These are phyloP conservation scores for Salminus brasiliensis DNA, from an alignment of 2,113 vertebrate genomes.

Conservation along the genomic window DNA sequence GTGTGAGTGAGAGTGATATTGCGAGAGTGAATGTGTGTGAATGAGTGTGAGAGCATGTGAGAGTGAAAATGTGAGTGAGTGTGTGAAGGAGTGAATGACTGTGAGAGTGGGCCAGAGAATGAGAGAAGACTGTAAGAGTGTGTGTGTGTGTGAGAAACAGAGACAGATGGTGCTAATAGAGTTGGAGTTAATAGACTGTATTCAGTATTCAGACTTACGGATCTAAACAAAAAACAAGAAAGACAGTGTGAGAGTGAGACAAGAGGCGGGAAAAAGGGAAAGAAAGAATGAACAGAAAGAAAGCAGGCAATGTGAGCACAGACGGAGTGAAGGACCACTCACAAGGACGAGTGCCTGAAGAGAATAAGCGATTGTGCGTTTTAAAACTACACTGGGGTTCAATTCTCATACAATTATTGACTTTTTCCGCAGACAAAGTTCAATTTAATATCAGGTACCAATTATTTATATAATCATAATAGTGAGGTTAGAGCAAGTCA, in stretches of 20 bases:
- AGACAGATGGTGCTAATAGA: neutral
- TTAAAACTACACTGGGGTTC: conserved; percentile 42
- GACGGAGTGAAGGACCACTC: neutral
- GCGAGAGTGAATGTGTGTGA: too few species aligned
- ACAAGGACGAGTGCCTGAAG: neutral
- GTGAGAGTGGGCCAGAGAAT: neutral
- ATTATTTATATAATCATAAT: conserved; percentile 67
- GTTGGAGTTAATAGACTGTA: too few species aligned
- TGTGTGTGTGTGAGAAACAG: too few species aligned
- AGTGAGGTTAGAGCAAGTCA: conserved; percentile 61
- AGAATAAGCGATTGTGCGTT: conserved; percentile 29
- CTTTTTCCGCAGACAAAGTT: conserved; percentile 55
- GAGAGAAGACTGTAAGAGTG: neutral
- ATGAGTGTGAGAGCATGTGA: too few species aligned
- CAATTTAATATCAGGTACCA: conserved; percentile 54
- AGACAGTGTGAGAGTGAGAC: too few species aligned
- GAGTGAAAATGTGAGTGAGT: neutral
- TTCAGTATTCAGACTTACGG: too few species aligned
- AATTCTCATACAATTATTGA: conserved; percentile 65
- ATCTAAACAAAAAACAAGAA: neutral
- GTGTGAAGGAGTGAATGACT: neutral
- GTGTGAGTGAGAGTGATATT: too few species aligned
- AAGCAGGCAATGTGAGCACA: neutral
- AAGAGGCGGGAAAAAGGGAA: neutral
- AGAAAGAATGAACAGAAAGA: neutral